Evolutionary conservation across 2,797 vertebrate species (phyloP).

Genomic region (Lycodopsis pacificus): DNA sequence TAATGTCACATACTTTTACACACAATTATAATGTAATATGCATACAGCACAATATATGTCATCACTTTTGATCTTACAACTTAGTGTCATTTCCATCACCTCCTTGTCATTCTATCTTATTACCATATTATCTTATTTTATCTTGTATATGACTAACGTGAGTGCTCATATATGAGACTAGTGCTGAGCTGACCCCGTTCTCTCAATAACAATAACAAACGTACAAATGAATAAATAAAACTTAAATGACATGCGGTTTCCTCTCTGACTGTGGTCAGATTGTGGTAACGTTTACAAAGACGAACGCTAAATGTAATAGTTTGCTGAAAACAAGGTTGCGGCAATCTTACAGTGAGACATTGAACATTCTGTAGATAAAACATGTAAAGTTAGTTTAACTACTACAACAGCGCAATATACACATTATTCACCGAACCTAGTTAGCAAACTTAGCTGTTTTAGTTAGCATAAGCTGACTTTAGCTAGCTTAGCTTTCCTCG

Average conservation of each 20-base stretch:
- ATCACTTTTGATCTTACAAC: neutral
- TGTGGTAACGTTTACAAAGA: neutral
- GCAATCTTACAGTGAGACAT: neutral
- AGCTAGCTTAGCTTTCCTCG: constrained; percentile 26
- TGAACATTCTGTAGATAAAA: neutral
- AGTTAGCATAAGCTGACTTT: constrained; percentile 19
- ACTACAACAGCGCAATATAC: neutral
- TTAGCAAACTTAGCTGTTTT: constrained; percentile 3
- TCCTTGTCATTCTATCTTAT: neutral
- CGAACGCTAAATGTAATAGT: neutral
- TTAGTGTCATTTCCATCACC: too few relatives aligned
- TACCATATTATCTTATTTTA: neutral
- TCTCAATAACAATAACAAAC: neutral
- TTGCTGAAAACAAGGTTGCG: neutral
- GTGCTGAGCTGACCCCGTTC: neutral
- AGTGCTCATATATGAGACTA: neutral
- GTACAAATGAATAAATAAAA: neutral
- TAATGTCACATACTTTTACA: neutral
- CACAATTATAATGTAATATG: neutral
- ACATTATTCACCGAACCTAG: neutral
- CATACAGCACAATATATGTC: neutral
- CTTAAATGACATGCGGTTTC: neutral
- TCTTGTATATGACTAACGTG: neutral
- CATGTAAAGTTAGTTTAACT: neutral
- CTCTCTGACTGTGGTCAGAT: neutral